Evolutionary conservation across 2,113 vertebrate genomes (phyloP).

Genomic region (Epinephelus moara): DNA sequence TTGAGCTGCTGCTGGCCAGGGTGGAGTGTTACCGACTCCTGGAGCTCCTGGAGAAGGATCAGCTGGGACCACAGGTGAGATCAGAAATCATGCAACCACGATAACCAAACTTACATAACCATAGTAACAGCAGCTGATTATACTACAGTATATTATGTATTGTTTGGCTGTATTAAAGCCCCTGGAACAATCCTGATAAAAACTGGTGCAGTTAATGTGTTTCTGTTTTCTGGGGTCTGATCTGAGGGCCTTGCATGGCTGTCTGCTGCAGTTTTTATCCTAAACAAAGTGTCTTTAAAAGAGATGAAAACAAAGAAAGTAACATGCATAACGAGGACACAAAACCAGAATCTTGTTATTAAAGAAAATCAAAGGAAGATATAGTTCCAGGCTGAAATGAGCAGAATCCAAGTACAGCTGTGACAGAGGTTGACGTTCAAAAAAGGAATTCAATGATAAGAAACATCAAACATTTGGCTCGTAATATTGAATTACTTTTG

Average conservation of each 20-base stretch:
- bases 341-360: not conserved
- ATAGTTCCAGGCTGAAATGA: not conserved
- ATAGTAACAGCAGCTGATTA: not conserved
- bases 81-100: not conserved
- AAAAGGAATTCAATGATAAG: not conserved
- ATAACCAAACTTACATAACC: too few species aligned
- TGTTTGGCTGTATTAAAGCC: not conserved
- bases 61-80: slow-evolving; percentile 48
- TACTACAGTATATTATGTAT: not conserved
- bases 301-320: not conserved
- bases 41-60: slow-evolving; percentile 74
- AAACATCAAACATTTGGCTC: not conserved
- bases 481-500: not conserved
- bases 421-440: not conserved
- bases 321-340: not conserved
- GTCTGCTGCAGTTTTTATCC: too few species aligned
- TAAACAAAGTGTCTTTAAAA: not conserved
- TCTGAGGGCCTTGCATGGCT: too few species aligned
- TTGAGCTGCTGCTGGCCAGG: slow-evolving; percentile 89
- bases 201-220: too few species aligned
- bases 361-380: not conserved
- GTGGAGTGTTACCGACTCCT: slow-evolving; percentile 83
- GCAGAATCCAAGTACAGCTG: not conserved
- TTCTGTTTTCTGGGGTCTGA: too few species aligned
- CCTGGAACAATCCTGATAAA: too few species aligned